Evolutionary conservation across 2,113 vertebrate genomes (phyloP).

Genomic region (Rhinogobius similis): DNA sequence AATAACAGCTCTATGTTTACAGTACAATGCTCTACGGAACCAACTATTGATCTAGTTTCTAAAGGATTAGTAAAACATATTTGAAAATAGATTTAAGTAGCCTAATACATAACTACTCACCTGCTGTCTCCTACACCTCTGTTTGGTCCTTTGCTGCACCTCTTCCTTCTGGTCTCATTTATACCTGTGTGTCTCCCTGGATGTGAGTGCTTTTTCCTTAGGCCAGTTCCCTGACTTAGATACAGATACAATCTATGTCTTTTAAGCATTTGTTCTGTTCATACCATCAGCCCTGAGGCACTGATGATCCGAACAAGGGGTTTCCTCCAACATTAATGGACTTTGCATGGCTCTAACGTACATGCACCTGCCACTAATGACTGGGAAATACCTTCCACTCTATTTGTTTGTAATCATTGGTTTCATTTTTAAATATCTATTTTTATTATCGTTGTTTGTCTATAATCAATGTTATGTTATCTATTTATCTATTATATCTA

Average conservation of each 20-base stretch:
- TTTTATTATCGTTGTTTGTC: no score
- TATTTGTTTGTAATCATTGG: neutral
- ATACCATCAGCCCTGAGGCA: constrained; percentile 57
- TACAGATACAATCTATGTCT: constrained; percentile 59
- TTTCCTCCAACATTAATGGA: constrained; percentile 70
- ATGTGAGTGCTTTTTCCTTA: constrained; percentile 38
- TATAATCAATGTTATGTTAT: no score
- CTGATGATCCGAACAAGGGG: constrained; percentile 69
- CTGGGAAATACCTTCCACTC: constrained; percentile 31
- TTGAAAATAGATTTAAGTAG: neutral
- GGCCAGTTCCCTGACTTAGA: constrained; percentile 28
- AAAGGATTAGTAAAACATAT: neutral
- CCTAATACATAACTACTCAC: constrained; percentile 4
- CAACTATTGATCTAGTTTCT: neutral
- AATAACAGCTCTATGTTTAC: neutral
- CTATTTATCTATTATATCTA: no score
- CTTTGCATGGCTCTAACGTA: constrained; percentile 52
- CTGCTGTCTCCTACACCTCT: constrained; percentile 3
- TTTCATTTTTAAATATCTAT: neutral
- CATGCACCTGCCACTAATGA: constrained; percentile 52
- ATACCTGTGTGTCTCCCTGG: constrained; percentile 49
- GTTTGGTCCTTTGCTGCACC: constrained; percentile 32
- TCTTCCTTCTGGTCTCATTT: constrained; percentile 29
- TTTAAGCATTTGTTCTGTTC: constrained; percentile 62
- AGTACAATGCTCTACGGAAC: neutral